Percentiles rank a stretch among this genome's conserved stretches.
Evolutionary conservation across 2,888 invertebrate species (phyloP).

Genomic region (Cerastis rubricosa): DNA sequence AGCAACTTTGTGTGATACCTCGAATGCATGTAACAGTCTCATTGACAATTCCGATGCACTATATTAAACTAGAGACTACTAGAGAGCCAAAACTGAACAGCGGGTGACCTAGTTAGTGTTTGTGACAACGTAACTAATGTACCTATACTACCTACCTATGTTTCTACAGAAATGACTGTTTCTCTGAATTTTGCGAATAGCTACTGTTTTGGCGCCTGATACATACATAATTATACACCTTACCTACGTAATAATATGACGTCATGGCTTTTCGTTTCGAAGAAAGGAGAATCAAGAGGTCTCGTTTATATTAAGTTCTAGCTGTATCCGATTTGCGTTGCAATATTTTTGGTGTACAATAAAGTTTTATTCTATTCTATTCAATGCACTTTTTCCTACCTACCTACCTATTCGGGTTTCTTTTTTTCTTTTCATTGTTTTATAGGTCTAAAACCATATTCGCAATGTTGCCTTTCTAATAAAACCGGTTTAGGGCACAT

Average conservation of each 20-base stretch:
- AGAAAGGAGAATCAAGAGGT: not conserved
- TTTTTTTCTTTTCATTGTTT: too few relatives aligned
- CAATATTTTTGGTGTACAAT: too few relatives aligned
- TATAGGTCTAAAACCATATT: too few relatives aligned
- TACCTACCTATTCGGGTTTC: too few relatives aligned
- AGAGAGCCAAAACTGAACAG: constrained; percentile 27
- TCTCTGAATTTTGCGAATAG: constrained; percentile 14
- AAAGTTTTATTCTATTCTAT: too few relatives aligned
- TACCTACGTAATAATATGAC: not conserved
- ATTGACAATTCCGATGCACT: constrained; percentile 30
- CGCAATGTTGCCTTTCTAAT: too few relatives aligned
- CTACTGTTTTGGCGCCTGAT: not conserved
- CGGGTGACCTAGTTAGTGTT: constrained; percentile 41
- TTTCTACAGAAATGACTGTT: constrained; percentile 9
- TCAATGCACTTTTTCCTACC: too few relatives aligned
- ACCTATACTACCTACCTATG: constrained; percentile 2
- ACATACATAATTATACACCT: not conserved
- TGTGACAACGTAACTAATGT: constrained; percentile 30
- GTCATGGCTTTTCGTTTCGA: not conserved
- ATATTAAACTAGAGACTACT: constrained; percentile 28
- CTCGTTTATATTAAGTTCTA: too few relatives aligned
- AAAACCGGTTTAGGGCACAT: too few relatives aligned
- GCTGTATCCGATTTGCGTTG: too few relatives aligned
- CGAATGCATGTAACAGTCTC: constrained; percentile 14
- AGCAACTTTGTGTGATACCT: constrained; percentile 3